phyloP scores from a whole-genome alignment of 2,888 invertebrate genomes.

The Hyles lineata region DNA sequence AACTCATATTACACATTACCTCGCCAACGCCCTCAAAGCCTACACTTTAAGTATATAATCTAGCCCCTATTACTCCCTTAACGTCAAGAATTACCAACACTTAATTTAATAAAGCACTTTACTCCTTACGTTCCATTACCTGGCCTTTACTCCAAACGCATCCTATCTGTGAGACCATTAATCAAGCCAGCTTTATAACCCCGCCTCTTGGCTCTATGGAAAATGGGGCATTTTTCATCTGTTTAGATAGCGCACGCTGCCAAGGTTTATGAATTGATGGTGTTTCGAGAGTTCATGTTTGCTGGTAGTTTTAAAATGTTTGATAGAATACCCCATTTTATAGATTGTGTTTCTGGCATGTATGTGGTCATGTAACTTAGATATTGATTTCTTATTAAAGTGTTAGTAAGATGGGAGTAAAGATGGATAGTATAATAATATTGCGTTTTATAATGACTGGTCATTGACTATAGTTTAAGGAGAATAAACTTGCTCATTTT shows the following conservation, averaged over 20 bases:
- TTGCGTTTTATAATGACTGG: no score
- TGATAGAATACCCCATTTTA: not conserved
- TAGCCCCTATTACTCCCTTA: not conserved
- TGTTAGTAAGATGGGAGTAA: no score
- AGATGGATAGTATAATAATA: no score
- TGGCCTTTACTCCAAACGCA: constrained; percentile 5
- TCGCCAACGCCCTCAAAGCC: not conserved
- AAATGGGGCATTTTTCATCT: constrained; percentile 17
- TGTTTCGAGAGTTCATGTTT: not conserved
- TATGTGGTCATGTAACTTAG: not conserved
- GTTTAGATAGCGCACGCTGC: not conserved
- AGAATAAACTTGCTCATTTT: no score
- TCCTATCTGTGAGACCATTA: constrained; percentile 19
- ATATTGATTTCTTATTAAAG: not conserved
- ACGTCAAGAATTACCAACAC: not conserved
- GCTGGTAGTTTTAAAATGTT: not conserved
- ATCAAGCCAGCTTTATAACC: constrained; percentile 9
- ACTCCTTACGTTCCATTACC: not conserved
- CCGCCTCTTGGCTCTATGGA: constrained; percentile 2
- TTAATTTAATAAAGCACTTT: constrained; percentile 19
- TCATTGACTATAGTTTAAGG: no score
- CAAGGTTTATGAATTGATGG: constrained; percentile 2
- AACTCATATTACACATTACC: no score
- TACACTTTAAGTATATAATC: not conserved
- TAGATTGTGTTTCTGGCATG: not conserved